phyloP scores from a whole-genome alignment of 2,888 invertebrate genomes.

The Allygus modestus region DNA sequence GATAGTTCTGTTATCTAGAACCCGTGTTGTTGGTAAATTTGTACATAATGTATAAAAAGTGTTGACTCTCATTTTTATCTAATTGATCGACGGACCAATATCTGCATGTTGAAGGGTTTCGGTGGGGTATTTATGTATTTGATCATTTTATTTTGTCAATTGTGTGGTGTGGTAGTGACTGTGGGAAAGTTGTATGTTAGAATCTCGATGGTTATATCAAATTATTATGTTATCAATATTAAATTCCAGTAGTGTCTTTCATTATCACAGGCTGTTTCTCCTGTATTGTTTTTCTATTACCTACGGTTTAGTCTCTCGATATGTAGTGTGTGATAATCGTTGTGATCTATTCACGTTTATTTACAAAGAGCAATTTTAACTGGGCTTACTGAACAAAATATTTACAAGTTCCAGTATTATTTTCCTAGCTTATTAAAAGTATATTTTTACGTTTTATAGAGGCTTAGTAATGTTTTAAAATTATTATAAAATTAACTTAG shows the following conservation, averaged over 20 bases:
- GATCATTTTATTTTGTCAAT: not conserved
- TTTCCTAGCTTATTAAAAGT: too few relatives aligned
- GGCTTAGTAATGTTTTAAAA: too few relatives aligned
- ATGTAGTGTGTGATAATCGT: not conserved
- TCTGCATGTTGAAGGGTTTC: slow-evolving; percentile 18
- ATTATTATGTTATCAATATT: not conserved
- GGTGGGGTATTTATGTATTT: not conserved
- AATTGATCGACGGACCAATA: slow-evolving; percentile 28
- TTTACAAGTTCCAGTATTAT: not conserved
- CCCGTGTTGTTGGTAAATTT: slow-evolving; percentile 26
- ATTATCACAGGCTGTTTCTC: not conserved
- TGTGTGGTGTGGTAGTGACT: slow-evolving; percentile 9
- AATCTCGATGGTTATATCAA: not conserved
- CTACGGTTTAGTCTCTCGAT: not conserved
- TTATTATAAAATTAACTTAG: too few relatives aligned
- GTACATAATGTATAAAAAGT: slow-evolving; percentile 37
- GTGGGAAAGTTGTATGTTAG: not conserved
- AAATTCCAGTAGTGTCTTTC: slow-evolving; percentile 51
- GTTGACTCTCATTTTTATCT: slow-evolving; percentile 17
- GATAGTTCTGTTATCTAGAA: slow-evolving; percentile 35
- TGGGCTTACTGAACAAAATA: not conserved
- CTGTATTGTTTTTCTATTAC: not conserved
- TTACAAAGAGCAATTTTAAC: not conserved
- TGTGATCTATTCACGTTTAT: not conserved
- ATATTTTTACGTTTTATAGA: too few relatives aligned